Evolutionary conservation across 2,888 invertebrate genomes (phyloP), one percentile per base, ranked within the genome.

Genomic region (Campaea margaritaria): DNA sequence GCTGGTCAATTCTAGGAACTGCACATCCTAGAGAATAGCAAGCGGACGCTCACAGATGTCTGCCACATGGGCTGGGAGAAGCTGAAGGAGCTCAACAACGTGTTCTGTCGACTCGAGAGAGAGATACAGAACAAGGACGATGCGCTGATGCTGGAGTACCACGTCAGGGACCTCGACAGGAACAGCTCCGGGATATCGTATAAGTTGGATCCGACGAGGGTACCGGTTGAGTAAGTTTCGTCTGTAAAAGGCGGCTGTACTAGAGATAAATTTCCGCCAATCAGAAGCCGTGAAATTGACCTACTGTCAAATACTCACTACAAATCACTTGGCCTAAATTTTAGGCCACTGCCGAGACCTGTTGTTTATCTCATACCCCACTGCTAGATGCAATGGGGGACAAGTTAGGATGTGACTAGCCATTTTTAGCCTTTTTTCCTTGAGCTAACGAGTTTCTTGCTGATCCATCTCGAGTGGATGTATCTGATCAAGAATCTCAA

Each of bases 101-200:
- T 96, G 0, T 93, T 94, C 72, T 95, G 95, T 69, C 94, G 95
- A 64, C 87, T 97, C 11, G 92, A 94, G 59, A 82, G 96, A 3
- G 97, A 97, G 80, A 93, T 97, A 50, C 94, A 94, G 63, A 97
- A 98, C 79, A 98, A 98, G 85, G 93, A 94, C n/a, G 96, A 96
- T 73, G 94, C 97, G 0, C 91, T 96, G 39, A 93, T 94, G 64
- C 94, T 98, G 72, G 97, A 97, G 76, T 93, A 90, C 31, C 93
- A 95, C 14, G 97, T 97, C 76, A 91, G 96, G 65, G 95, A 95
- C 47, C 86, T 98, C 67, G 94, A 96, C 73, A 95, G 96, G 68
- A 94, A 95, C 62, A 95, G 96, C 52, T 93, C 96, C 0, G 95
- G 95, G 78, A 96, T 97, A 63, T 96, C 96, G 42, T 97, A 94